Base-by-base conservation (phyloP, 2,113 vertebrate genomes). In the Glaucomys volans region DNA sequence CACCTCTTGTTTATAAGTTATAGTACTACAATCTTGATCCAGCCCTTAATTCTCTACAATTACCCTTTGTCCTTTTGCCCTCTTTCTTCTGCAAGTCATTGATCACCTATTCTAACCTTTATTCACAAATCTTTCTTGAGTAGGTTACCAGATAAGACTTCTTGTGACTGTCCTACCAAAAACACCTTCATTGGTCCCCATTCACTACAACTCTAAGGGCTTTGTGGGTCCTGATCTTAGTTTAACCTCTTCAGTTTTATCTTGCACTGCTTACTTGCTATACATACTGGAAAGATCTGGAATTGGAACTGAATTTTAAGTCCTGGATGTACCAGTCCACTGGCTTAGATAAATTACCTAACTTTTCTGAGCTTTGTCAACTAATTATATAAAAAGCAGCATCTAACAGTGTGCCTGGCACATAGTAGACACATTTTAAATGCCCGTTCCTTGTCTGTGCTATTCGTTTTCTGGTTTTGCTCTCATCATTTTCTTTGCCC, bases 201-300 rank as follows among this genome's bases (percentile, higher is more conserved):
- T 75, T 96, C 59, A 82, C 44, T 81, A 57, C 66, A 90, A 22
- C 35, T 62, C 81, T 62, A 77, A 81, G 44, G 35, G 12, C 71
- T 97, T 88, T 72, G 11, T 47, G 69, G 42, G 1, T 37, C 47
- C 47, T 75, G 30, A 57, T 91, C 26, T 26, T 95, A 62, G 8
- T 92, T 91, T 66, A 69, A 91, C 35, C 17, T 95, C 93, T 97
- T 83, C 40, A 83, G 13, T 42, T 94, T 87, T 93, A 44, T 87
- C 37, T 92, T 79, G 11, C 18, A 59, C 11, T 84, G n/a, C 90
- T 94, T 57, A 16, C n/a, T 81, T 94, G 84, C 84, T 9, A 76
- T 32, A 74, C 18, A 42, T 87, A n/a, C 32, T 69, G 44, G 77
- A 95, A 92, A 32, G 26, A 37, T 62, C 74, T 94, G 47, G 64